Base-by-base conservation (phyloP, 2,797 vertebrate species). In the Myotis myotis region DNA sequence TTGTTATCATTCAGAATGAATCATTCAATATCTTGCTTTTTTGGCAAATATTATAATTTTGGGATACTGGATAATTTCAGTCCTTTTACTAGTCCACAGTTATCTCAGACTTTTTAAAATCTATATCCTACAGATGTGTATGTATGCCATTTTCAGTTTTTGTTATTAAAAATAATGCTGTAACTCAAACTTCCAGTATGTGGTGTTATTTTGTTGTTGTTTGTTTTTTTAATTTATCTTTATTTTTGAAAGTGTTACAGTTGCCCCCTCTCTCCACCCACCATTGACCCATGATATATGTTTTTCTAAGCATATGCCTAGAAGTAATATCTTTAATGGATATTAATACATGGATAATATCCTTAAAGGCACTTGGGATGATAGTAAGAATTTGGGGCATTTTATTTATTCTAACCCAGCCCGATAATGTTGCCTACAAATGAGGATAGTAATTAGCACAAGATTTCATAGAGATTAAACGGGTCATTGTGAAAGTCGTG, bases 1-100 rank as follows among this genome's bases (percentile, higher is more conserved):
- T 75, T 44, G 4, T 33, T 68, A 70, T 36, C 33, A 53, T 51
- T 85, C 12, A 85, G 3, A 28, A 89, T 38, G 33, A 70, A 70
- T 94, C 33, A 93, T 86, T 95, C 64, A 96, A 3, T 30, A 71
- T 75, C 6, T 87, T 87, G 11, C 25, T 23, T 62, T 95, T 74
- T 80, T 74, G 83, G 47, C 57, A 95, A 92, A 79, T 93, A 95
- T 66, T 84, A 28, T 85, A 88, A 92, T 75, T 90, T 93, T n/a
- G 11, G 57, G 44, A 92, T 68, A 84, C 30, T 66, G 33, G 30
- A 57, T 51, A 60, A 80, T 96, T 96, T 68, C 15, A 92, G 49
- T 75, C 44, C 23, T 76, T 38, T 81, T 33, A 75, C 44, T 30
- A 62, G 47, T 30, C n/a, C 38, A 89, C 53, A 33, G 53, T 28